These are phyloP conservation scores for Butastur rufipennis DNA, from an alignment of 2,113 vertebrate species.

Conservation along the genomic window DNA sequence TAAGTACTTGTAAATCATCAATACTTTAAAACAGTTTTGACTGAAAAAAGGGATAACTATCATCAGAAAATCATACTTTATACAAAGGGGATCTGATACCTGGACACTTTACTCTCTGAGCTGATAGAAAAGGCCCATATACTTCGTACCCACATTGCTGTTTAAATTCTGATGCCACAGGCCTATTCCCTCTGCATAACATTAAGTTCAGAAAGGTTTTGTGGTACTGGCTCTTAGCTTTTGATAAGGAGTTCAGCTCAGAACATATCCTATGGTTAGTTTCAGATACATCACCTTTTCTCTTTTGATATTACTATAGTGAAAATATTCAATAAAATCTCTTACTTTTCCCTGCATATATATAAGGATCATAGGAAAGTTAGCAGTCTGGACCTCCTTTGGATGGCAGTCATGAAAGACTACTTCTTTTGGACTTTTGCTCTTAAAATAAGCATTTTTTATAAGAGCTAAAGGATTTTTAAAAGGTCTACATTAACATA, in stretches of 20 bases:
- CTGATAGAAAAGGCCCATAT: background rate
- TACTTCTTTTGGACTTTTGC: background rate
- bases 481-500: background rate
- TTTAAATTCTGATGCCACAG: background rate
- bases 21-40: background rate
- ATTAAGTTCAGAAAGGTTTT: background rate
- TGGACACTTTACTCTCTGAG: background rate
- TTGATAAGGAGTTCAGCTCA: background rate
- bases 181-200: background rate
- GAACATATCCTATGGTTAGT: background rate
- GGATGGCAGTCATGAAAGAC: background rate
- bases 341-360: background rate
- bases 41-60: background rate
- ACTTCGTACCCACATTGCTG: background rate
- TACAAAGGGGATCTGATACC: background rate
- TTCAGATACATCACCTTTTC: background rate
- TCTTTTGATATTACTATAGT: background rate
- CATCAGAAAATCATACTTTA: background rate
- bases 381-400: background rate
- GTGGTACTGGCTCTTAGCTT: background rate
- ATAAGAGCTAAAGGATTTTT: background rate
- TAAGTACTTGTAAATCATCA: background rate
- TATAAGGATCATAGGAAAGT: background rate
- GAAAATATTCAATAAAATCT: background rate
- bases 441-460: background rate